Evolutionary conservation across 2,888 invertebrate species (phyloP), one percentile per base, ranked within the genome.

Genomic region (Tetranychus truncatus): DNA sequence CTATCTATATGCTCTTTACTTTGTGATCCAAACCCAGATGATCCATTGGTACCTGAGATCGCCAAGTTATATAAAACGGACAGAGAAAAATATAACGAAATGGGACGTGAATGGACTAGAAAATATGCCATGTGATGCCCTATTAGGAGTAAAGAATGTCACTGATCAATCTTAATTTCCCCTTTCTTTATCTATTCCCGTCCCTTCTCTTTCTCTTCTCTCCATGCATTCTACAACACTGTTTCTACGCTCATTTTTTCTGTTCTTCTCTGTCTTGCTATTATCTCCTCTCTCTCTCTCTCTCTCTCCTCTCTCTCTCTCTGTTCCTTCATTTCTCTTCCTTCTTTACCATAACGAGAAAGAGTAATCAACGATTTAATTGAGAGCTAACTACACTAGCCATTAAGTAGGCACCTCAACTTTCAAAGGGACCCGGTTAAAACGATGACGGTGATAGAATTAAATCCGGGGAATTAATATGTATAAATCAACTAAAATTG

Each of bases 51-150:
- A 85, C 99, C 99, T 84, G 99, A 99, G 89, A 99, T 99, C 86
- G 99, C 99, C 86, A 92, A 96, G 89, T 95, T 97, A 89, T 99
- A 96, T 89, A 99, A 99, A 90, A 95, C 95, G 81, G 97, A 99
- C 88, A 90, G 95, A 87, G 92, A 94, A 88, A 95, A 95, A 88
- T 96, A 99, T 89, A 95, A 95, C 88, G 92, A 95, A 88, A 88
- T 95, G 88, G 97, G 97, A 84, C 90, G 94, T 85, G 97, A 99
- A 88, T 99, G 97, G 97, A 96, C 96, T 86, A 91, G 94, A 88
- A 96, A 97, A 69, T 24, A 69, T 21, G 20, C 20, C 69, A 24
- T 24, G 69, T 69, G 20, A 24, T 24, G 21, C 11, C 34, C 21
- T n/a, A 24, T 69, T 69, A 24, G 69, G 69, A 69, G 18, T 11